Evolutionary conservation across 2,113 vertebrate species (phyloP).

Genomic region (Ceyx margarethae): DNA sequence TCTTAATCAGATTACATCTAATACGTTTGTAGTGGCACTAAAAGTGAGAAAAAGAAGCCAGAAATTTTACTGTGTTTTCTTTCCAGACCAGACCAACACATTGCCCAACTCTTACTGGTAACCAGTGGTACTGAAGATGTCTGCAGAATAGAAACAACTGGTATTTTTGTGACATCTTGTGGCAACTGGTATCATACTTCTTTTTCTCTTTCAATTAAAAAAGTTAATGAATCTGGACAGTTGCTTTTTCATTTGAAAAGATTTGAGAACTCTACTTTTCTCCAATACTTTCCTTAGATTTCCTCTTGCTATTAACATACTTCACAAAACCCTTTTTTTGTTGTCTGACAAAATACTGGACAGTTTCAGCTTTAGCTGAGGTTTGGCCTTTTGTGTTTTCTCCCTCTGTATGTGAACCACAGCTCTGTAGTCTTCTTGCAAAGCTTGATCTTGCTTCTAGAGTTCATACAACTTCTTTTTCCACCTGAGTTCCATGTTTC

Average conservation of each 20-base stretch:
- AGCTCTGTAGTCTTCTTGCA: no score
- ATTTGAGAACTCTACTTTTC: neutral
- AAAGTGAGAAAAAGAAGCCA: neutral
- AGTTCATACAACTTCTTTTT: neutral
- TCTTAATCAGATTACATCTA: neutral
- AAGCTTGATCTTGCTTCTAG: neutral
- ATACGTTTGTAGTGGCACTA: neutral
- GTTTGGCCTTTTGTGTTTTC: no score
- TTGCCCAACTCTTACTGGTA: neutral
- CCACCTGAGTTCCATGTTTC: neutral
- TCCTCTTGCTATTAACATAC: no score
- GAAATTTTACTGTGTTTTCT: neutral
- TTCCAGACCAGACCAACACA: neutral
- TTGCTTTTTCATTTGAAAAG: neutral
- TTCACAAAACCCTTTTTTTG: no score
- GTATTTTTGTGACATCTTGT: constrained; percentile 11
- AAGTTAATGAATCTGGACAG: neutral
- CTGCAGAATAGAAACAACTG: neutral
- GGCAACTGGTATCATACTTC: neutral
- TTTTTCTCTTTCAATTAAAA: neutral
- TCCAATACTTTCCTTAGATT: no score
- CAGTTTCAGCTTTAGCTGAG: no score
- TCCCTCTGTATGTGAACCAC: no score
- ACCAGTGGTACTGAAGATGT: neutral
- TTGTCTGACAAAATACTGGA: no score